These are phyloP conservation scores for Rhodophaea formosa DNA, from an alignment of 2,888 invertebrate species.

Conservation along the genomic window DNA sequence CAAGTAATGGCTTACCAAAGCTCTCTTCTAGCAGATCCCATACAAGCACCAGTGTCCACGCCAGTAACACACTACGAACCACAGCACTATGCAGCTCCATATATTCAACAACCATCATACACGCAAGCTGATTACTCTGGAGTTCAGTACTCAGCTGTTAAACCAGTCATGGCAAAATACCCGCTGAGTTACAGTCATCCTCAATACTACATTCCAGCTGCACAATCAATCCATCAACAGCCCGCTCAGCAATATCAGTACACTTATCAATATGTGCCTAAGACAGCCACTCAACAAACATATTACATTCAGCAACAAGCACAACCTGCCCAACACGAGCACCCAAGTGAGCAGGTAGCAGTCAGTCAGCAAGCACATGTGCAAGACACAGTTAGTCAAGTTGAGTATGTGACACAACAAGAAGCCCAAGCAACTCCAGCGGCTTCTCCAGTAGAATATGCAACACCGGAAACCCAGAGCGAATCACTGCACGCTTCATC, in stretches of 20 bases:
- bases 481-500: constrained; percentile 25
- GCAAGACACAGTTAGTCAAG: constrained; percentile 36
- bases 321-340: constrained; percentile 9
- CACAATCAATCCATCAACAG: constrained; percentile 55
- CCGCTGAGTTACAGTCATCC: constrained; percentile 57
- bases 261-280: constrained; percentile 58
- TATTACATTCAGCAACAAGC: constrained; percentile 54
- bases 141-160: constrained; percentile 72
- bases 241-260: constrained; percentile 60
- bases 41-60: constrained; percentile 30
- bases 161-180: constrained; percentile 74
- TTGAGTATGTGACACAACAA: constrained; percentile 48
- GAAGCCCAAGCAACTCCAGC: constrained; percentile 38
- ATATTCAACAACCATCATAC: constrained; percentile 64
- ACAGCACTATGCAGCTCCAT: constrained; percentile 63
- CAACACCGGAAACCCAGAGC: constrained; percentile 31
- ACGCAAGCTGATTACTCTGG: constrained; percentile 70
- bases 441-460: constrained; percentile 34
- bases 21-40: constrained; percentile 33
- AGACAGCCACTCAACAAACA: constrained; percentile 42
- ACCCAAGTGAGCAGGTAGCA: constrained; percentile 21
- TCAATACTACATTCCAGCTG: constrained; percentile 50
- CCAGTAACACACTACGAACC: constrained; percentile 44
- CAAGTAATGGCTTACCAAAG: constrained; percentile 62
- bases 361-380: constrained; percentile 29